These are phyloP conservation scores for Steinernema feltiae DNA, from an alignment of 1,140 invertebrate species.

Conservation along the genomic window DNA sequence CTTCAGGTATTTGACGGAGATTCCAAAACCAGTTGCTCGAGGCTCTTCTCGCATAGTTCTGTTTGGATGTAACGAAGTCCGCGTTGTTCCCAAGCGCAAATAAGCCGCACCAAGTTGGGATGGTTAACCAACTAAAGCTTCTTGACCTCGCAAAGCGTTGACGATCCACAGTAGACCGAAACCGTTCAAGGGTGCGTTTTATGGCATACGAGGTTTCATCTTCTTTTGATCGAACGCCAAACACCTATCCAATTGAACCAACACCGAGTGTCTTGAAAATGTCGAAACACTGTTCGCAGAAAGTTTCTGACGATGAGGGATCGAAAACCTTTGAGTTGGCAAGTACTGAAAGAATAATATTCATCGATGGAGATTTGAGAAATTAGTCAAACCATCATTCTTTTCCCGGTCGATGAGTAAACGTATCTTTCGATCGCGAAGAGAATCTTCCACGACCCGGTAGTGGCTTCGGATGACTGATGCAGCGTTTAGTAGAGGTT, in stretches of 20 bases:
- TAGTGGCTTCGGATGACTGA: neutral
- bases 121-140: constrained; percentile 69
- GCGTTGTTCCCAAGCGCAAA: constrained; percentile 71
- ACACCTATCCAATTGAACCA: constrained; percentile 71
- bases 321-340: constrained; percentile 6
- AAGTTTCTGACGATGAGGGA: constrained; percentile 37
- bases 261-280: constrained; percentile 66
- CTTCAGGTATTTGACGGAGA: constrained; percentile 61
- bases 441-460: neutral
- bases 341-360: neutral
- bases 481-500: too few relatives aligned
- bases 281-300: constrained; percentile 68
- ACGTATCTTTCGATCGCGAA: neutral
- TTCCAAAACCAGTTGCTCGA: constrained; percentile 54
- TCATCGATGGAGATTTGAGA: neutral
- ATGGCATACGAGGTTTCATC: constrained; percentile 69
- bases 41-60: constrained; percentile 66
- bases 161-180: constrained; percentile 65
- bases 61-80: constrained; percentile 69
- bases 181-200: constrained; percentile 66
- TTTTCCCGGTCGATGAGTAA: neutral
- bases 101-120: constrained; percentile 67
- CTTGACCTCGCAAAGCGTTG: constrained; percentile 67
- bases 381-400: neutral
- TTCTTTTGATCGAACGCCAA: constrained; percentile 63